phyloP scores from a whole-genome alignment of 2,113 vertebrate genomes.

The Psammodynastes pulverulentus region DNA sequence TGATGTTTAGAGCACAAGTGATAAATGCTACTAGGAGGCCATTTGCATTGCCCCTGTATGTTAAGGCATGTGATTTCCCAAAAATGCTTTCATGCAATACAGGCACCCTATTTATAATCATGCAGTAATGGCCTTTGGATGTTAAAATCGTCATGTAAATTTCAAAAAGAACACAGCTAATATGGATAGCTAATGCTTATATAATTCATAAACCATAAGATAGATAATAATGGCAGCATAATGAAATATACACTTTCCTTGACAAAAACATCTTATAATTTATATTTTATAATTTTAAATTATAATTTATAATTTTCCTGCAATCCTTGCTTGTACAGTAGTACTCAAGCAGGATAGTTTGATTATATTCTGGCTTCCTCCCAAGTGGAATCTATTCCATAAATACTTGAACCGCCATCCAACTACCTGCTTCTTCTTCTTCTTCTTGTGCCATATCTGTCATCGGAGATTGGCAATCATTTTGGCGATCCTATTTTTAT shows the following conservation, averaged over 20 bases:
- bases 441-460: no score
- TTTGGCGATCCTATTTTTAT: no score
- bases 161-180: neutral
- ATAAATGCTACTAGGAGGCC: conserved; percentile 32
- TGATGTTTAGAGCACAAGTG: conserved; percentile 31
- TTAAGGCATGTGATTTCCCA: conserved; percentile 4
- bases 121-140: neutral
- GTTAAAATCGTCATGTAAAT: neutral
- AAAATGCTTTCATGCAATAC: neutral
- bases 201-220: neutral
- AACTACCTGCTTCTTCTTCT: neutral
- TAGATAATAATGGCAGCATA: conserved; percentile 6
- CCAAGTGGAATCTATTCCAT: neutral
- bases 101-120: neutral
- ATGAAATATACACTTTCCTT: conserved; percentile 13
- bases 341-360: neutral
- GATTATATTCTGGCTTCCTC: conserved; percentile 11
- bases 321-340: conserved; percentile 9
- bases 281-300: no score
- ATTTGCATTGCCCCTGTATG: neutral
- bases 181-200: neutral
- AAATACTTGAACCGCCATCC: neutral
- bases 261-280: neutral
- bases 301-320: neutral
- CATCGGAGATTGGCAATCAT: no score